Conservation (phyloP, 1,140 invertebrate species). For the Homalodisca vitripennis region DNA sequence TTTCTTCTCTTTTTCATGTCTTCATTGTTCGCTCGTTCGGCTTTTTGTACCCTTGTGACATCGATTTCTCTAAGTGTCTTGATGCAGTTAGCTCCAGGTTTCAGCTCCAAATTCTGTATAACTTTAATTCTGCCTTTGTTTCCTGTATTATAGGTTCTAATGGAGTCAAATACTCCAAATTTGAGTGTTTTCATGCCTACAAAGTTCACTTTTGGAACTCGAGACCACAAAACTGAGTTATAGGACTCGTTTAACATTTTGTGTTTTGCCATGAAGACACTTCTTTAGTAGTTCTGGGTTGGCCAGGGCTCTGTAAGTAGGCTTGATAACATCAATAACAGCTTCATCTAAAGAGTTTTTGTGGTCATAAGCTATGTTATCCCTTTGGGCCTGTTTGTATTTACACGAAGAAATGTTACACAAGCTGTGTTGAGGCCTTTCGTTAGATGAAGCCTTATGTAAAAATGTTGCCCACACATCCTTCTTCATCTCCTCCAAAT, state of each 20-base stretch:
- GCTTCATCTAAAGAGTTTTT: background rate
- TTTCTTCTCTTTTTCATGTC: background rate
- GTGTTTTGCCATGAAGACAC: background rate
- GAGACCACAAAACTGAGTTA: background rate
- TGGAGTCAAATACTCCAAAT: background rate
- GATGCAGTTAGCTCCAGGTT: background rate
- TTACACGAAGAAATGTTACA: slow-evolving; percentile 38
- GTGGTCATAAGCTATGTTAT: background rate
- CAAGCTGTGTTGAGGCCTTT: slow-evolving; percentile 40
- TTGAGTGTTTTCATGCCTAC: background rate
- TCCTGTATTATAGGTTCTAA: background rate
- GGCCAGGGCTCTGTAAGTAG: background rate
- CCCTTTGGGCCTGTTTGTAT: slow-evolving; percentile 32
- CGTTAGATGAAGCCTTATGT: no score
- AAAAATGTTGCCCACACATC: no score
- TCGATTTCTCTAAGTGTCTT: background rate
- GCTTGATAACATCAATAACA: background rate
- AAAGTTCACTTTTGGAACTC: slow-evolving; percentile 1
- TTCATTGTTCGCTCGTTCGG: background rate
- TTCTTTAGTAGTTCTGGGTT: background rate
- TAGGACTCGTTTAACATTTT: background rate
- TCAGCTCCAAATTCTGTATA: background rate
- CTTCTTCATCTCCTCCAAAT: no score
- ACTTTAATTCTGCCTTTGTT: background rate
- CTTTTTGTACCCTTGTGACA: background rate